Evolutionary conservation across 2,797 vertebrate species (phyloP).

Genomic region (Lacerta bilineata): DNA sequence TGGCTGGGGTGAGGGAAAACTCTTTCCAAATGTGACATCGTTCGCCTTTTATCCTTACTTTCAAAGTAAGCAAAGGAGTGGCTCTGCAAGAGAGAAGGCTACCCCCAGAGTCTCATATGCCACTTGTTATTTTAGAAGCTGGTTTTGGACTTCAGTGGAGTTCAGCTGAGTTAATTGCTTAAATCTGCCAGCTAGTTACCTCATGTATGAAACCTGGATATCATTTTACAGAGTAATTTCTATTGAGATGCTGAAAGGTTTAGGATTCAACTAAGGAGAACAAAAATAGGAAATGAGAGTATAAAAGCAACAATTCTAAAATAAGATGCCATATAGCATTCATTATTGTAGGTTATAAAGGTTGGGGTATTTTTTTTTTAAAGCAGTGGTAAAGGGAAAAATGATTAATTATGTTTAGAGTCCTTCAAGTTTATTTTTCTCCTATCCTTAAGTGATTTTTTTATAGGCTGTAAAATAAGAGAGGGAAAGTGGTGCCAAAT

Average conservation of each 20-base stretch:
- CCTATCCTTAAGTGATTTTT: slow-evolving; percentile 8
- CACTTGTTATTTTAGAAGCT: slow-evolving; percentile 41
- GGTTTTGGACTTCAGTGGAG: slow-evolving; percentile 24
- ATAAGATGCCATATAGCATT: slow-evolving; percentile 11
- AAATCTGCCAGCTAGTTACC: slow-evolving; percentile 27
- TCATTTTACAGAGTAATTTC: slow-evolving; percentile 29
- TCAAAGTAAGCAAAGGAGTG: slow-evolving; percentile 18
- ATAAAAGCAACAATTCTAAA: not conserved
- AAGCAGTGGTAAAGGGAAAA: not conserved
- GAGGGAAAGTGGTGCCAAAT: slow-evolving; percentile 39
- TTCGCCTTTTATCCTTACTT: slow-evolving; percentile 41
- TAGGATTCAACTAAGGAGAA: not conserved
- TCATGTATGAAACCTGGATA: not conserved
- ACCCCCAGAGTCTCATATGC: slow-evolving; percentile 31
- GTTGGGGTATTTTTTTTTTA: not conserved
- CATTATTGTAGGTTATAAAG: slow-evolving; percentile 17
- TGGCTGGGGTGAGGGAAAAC: slow-evolving; percentile 29
- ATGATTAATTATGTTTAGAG: not conserved
- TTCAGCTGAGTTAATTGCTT: slow-evolving; percentile 44
- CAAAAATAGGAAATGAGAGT: slow-evolving; percentile 18
- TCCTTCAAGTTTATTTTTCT: slow-evolving; percentile 22
- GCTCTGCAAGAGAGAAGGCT: slow-evolving; percentile 32
- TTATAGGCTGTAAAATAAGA: slow-evolving; percentile 32
- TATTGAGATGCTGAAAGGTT: not conserved
- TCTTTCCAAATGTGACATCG: slow-evolving; percentile 32